These are phyloP conservation scores for Hirtodrosophila trivittata DNA, from an alignment of 2,888 invertebrate genomes.

Conservation along the genomic window DNA sequence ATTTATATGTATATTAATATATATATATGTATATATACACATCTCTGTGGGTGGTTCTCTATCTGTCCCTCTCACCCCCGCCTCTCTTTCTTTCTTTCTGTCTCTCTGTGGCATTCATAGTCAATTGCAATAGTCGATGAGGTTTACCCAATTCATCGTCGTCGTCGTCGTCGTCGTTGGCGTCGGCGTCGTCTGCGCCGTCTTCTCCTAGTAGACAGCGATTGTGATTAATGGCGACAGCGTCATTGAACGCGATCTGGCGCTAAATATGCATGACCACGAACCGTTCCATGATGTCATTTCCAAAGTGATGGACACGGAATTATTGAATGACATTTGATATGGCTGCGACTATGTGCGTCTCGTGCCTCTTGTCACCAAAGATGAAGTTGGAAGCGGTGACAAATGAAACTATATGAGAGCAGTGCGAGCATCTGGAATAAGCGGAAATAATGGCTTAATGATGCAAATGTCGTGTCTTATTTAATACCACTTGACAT, in stretches of 20 bases:
- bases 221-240: constrained; percentile 73
- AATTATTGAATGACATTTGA: constrained; percentile 59
- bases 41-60: constrained; percentile 49
- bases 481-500: constrained; percentile 55
- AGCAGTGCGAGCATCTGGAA: constrained; percentile 32
- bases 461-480: constrained; percentile 71
- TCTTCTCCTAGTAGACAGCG: constrained; percentile 31
- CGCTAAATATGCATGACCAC: constrained; percentile 59
- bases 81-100: not conserved
- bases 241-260: constrained; percentile 75
- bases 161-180: not conserved
- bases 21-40: not conserved
- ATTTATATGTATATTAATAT: constrained; percentile 1
- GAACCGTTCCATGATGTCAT: constrained; percentile 64
- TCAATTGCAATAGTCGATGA: constrained; percentile 58
- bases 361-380: constrained; percentile 35
- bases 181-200: not conserved
- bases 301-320: constrained; percentile 36
- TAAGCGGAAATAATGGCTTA: constrained; percentile 76
- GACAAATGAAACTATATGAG: constrained; percentile 49
- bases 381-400: not conserved
- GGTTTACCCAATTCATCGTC: no score
- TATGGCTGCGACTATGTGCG: constrained; percentile 34
- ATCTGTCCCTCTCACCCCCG: no score
- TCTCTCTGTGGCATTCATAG: constrained; percentile 19